Evolutionary conservation across 2,888 invertebrate genomes (phyloP), one percentile per base, ranked within the genome.

Genomic region (Gnatocerus cornutus): DNA sequence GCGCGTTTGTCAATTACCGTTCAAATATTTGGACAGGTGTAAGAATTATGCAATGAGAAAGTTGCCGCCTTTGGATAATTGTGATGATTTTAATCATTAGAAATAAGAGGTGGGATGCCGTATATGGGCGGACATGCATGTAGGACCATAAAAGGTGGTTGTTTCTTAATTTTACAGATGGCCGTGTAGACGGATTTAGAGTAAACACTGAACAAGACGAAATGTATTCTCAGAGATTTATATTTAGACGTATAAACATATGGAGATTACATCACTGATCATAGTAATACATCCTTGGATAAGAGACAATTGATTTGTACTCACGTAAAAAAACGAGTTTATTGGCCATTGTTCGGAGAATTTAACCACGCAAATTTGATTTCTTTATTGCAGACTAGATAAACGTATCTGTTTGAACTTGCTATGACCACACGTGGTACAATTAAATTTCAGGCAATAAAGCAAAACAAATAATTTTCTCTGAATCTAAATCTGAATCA

Each of bases 21-120:
- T 46, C 53, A 68, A 67, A 67, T 67, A 39, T 68, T 68, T 68
- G 9, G 46, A 46, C 56, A 55, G 59, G 58, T 67, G 67, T 12
- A 14, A 16, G 10, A 27, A 55, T 63, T 63, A 50, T 52, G 63
- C 27, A 63, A 52, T 13, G 21, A 48, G 46, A 59, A 59, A 55
- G 55, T 55, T n/a, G 41, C 39, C 8, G 6, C 8, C 3, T 21
- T 55, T 13, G 16, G 39, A 55, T 39, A n/a, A 13, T 50, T 50
- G 30, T 10, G 41, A 41, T 41, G 41, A 41, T 41, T 41, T 41
- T 41, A 10, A 41, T 41, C 41, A n/a, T 53, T 33, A 33, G 37
- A 33, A 55, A 37, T 10, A 27, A 27, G 29, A 10, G 30, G 10
- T n/a, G 50, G 50, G 8, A 8, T 14, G n/a, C 21, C 46, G 12